Conservation (phyloP, 2,113 vertebrate genomes). For the Pitta sordida region DNA sequence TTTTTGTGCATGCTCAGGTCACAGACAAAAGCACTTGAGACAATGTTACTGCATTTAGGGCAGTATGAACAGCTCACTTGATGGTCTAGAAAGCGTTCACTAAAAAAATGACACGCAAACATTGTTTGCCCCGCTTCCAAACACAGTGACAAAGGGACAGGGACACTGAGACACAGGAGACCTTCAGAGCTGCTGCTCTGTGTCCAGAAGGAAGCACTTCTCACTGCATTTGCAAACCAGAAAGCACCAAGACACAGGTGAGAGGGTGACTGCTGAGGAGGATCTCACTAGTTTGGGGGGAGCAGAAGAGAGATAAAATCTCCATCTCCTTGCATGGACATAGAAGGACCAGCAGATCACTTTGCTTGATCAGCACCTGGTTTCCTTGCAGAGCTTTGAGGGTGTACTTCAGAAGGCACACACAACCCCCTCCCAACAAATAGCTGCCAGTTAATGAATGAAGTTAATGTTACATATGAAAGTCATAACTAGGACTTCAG, state of each 20-base stretch:
- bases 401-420: background rate
- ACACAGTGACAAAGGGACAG: background rate
- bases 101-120: background rate
- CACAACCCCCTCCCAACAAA: too few species aligned
- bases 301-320: background rate
- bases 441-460: background rate
- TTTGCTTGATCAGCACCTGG: accelerated
- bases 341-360: background rate
- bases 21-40: background rate
- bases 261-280: background rate
- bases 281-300: background rate
- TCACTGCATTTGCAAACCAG: background rate
- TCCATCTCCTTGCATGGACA: background rate
- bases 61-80: background rate
- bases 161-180: background rate
- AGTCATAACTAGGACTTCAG: background rate
- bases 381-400: background rate
- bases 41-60: background rate
- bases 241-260: background rate
- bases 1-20: background rate
- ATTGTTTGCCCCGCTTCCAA: background rate
- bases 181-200: background rate
- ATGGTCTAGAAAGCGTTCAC: background rate
- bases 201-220: background rate
- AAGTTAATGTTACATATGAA: background rate